phyloP scores from a whole-genome alignment of 2,888 invertebrate species.

The Andrena chrysosceles region DNA sequence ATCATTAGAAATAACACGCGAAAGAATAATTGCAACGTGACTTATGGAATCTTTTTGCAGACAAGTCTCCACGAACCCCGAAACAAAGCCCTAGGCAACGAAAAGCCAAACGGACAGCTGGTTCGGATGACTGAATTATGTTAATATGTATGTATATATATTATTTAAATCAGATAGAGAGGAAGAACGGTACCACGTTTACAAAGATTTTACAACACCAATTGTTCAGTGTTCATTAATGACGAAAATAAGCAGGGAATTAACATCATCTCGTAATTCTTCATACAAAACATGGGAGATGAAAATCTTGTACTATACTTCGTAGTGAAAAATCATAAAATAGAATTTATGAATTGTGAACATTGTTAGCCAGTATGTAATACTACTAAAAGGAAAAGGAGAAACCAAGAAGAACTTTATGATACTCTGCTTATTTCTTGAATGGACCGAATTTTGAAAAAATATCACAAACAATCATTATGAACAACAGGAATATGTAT shows the following conservation, averaged over 20 bases:
- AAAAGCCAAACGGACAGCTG: constrained; percentile 91
- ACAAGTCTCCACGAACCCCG: constrained; percentile 89
- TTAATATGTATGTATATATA: constrained; percentile 54
- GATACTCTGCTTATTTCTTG: constrained; percentile 11
- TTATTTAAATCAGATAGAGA: constrained; percentile 55
- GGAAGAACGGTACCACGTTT: constrained; percentile 27
- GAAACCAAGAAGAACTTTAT: neutral
- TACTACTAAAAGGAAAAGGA: neutral
- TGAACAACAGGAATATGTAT: constrained; percentile 16
- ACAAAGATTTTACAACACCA: constrained; percentile 46
- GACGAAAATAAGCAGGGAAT: constrained; percentile 4
- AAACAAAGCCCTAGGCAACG: constrained; percentile 92
- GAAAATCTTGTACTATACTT: neutral
- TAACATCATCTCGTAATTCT: constrained; percentile 2
- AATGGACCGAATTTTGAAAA: constrained; percentile 20
- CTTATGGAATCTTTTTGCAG: constrained; percentile 85
- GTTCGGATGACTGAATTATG: constrained; percentile 88
- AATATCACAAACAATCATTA: constrained; percentile 18
- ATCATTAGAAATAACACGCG: neutral
- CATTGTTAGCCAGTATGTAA: neutral
- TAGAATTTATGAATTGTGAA: constrained; percentile 23
- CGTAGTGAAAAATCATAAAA: constrained; percentile 2
- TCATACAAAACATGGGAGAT: neutral
- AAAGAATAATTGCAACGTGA: constrained; percentile 9
- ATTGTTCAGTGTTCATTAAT: constrained; percentile 20